Base-by-base conservation (phyloP, 2,888 invertebrate species). In the Drosophila recens region DNA sequence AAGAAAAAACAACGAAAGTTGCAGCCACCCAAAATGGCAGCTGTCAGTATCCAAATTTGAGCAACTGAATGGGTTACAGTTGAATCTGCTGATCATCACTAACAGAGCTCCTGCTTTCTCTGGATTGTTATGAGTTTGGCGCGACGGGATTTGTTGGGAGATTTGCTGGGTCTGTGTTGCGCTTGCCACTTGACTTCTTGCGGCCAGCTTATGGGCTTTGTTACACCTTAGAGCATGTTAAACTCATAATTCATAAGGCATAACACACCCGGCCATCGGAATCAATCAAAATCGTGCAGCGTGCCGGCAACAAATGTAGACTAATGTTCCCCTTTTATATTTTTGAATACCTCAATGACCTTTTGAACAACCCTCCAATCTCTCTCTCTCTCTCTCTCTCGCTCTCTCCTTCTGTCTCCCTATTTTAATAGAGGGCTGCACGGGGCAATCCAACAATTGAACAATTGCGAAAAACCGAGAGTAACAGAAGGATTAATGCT, bases 401-500 rank as follows among this genome's bases (percentile, higher is more conserved):
- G 20, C 33, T 36, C 4, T 36, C 13, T 36, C 13, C 13, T 5
- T 36, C 36, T 36, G 36, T 20, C 34, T 11, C 17, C 20, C 17
- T 15, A n/a, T 4, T 27, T 53, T 53, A 10, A 51, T 33, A 8
- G 59, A 30, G 45, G 58, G 43, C 20, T 23, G 56, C n/a, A 49
- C 15, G 36, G 48, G 67, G 71, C 72, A 77, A 73, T 56, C 66
- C 56, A 76, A 76, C 90, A 89, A 89, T 87, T 85, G 85, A 89
- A 89, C 89, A 89, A 89, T 87, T 84, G 87, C 80, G 68, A 81
- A 81, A 53, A 72, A 59, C 54, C 68, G 61, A 76, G 62, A 76
- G 76, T 62, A 80, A 79, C 87, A 90, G 90, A 81, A 87, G 90
- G 87, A 89, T 89, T 89, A 85, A 89, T 89, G 90, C 88, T 87